Evolutionary conservation across 2,888 invertebrate species (phyloP).

Genomic region (Cantharis rustica): DNA sequence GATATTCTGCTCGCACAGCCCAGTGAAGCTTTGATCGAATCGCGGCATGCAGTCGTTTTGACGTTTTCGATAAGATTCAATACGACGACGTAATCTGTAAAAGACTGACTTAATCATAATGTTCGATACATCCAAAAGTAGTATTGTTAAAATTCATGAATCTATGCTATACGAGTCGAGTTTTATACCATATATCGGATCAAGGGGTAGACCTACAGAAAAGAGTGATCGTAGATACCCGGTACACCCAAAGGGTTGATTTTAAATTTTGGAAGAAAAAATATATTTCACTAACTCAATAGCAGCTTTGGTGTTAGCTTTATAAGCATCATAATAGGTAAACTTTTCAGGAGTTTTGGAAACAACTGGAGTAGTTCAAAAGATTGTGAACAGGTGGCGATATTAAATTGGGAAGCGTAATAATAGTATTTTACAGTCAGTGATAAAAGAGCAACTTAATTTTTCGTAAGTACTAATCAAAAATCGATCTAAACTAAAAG

Average conservation of each 20-base stretch:
- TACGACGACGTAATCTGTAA: constrained; percentile 71
- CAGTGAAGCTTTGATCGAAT: constrained; percentile 86
- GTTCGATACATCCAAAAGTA: neutral
- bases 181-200: neutral
- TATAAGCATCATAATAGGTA: too few relatives aligned
- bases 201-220: neutral
- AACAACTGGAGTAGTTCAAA: too few relatives aligned
- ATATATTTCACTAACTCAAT: too few relatives aligned
- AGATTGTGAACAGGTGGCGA: too few relatives aligned
- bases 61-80: constrained; percentile 84
- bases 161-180: neutral
- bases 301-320: too few relatives aligned
- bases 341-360: too few relatives aligned
- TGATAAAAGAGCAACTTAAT: too few relatives aligned
- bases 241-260: neutral
- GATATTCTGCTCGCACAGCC: constrained; percentile 87
- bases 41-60: constrained; percentile 86
- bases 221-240: neutral
- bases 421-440: too few relatives aligned
- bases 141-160: neutral
- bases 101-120: constrained; percentile 12
- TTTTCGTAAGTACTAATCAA: too few relatives aligned
- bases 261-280: neutral
- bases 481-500: too few relatives aligned
- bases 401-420: too few relatives aligned